Conservation (phyloP, 2,888 invertebrate genomes). For the Linnaemya tessellans region DNA sequence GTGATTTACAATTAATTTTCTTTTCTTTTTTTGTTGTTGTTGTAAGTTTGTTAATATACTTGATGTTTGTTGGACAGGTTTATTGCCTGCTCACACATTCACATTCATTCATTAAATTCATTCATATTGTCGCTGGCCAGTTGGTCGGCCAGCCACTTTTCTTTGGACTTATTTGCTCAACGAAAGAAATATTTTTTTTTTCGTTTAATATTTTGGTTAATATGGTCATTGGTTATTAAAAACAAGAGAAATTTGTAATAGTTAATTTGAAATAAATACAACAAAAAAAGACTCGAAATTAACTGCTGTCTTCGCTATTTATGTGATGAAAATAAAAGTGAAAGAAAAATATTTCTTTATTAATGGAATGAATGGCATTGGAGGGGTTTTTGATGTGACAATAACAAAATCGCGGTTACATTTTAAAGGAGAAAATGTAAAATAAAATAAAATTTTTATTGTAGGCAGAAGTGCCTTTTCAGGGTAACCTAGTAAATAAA, state of each 20-base stretch:
- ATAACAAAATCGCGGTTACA: background rate
- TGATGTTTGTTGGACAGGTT: slow-evolving; percentile 51
- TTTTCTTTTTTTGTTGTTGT: slow-evolving; percentile 3
- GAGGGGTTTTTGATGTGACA: background rate
- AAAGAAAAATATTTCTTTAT: slow-evolving; percentile 38
- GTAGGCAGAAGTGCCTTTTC: background rate
- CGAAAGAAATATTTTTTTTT: background rate
- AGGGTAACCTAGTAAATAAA: too few relatives aligned
- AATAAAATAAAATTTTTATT: background rate
- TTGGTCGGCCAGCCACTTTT: slow-evolving; percentile 52
- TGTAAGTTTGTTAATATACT: slow-evolving; percentile 15
- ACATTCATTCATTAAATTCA: slow-evolving; percentile 56
- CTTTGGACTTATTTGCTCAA: slow-evolving; percentile 55
- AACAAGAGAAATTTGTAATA: slow-evolving; percentile 61
- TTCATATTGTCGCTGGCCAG: slow-evolving; percentile 27
- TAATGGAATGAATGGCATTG: background rate
- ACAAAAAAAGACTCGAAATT: background rate
- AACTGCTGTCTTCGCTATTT: background rate
- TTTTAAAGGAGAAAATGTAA: background rate
- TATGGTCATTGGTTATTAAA: slow-evolving; percentile 56
- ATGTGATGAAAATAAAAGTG: slow-evolving; percentile 42
- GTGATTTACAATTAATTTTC: slow-evolving; percentile 8
- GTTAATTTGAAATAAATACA: slow-evolving; percentile 9
- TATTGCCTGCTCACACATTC: slow-evolving; percentile 34
- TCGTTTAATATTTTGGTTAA: slow-evolving; percentile 26